Conservation (phyloP, 2,888 invertebrate genomes). For the Caenorhabditis sulstoni region DNA sequence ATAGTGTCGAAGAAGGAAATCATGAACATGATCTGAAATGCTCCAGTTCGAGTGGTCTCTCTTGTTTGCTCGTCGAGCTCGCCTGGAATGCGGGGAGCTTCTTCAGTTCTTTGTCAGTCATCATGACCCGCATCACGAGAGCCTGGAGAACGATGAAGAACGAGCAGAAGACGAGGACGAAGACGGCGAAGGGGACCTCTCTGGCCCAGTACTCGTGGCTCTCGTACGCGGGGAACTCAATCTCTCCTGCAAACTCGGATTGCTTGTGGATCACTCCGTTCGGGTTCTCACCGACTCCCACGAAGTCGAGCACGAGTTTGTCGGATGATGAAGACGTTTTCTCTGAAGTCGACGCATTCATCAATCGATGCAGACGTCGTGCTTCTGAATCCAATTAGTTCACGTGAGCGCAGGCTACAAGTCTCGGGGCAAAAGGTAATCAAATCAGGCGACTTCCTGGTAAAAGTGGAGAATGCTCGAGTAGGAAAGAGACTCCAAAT, state of each 20-base stretch:
- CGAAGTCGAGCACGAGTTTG: slow-evolving; percentile 14
- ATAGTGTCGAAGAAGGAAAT: slow-evolving; percentile 62
- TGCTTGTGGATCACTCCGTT: neutral
- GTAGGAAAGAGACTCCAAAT: too few relatives aligned
- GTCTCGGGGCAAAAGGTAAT: too few relatives aligned
- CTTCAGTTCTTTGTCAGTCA: slow-evolving; percentile 48
- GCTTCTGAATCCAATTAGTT: neutral
- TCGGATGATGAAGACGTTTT: neutral
- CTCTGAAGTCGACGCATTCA: slow-evolving; percentile 41
- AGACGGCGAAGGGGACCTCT: slow-evolving; percentile 64
- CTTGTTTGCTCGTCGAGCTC: too few relatives aligned
- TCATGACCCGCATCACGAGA: slow-evolving; percentile 53
- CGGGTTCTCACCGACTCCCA: slow-evolving; percentile 20
- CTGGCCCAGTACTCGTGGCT: slow-evolving; percentile 42
- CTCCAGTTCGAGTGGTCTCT: too few relatives aligned
- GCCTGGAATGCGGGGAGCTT: slow-evolving; percentile 55
- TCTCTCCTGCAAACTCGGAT: slow-evolving; percentile 28
- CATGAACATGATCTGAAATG: slow-evolving; percentile 63
- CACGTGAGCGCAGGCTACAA: neutral
- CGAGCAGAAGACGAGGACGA: slow-evolving; percentile 50
- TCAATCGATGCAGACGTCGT: slow-evolving; percentile 12
- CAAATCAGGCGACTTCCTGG: slow-evolving; percentile 9
- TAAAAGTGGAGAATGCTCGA: neutral
- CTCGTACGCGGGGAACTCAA: slow-evolving; percentile 51
- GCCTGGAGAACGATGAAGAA: slow-evolving; percentile 60